These are phyloP conservation scores for Chorisops tibialis DNA, from an alignment of 2,888 invertebrate genomes.

Conservation along the genomic window DNA sequence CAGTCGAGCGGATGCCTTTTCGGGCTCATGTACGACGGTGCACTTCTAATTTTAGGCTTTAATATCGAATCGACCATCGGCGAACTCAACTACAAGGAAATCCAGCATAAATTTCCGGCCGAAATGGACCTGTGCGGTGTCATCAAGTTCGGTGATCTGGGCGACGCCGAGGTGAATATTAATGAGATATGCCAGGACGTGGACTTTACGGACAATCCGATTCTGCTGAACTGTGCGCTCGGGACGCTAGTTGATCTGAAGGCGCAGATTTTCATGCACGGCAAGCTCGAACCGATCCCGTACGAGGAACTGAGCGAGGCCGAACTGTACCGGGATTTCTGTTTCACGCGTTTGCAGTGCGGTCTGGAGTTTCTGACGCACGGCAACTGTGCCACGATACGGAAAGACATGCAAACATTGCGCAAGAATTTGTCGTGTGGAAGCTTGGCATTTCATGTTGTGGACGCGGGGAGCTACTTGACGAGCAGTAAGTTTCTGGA, in stretches of 20 bases:
- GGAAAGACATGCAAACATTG: constrained; percentile 61
- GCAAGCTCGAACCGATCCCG: constrained; percentile 64
- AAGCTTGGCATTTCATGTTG: constrained; percentile 67
- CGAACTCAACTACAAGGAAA: constrained; percentile 53
- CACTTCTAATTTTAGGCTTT: constrained; percentile 65
- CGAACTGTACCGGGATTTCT: constrained; percentile 66
- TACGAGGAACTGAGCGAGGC: constrained; percentile 62
- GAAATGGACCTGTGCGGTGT: constrained; percentile 76
- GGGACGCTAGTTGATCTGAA: constrained; percentile 59
- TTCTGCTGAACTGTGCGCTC: constrained; percentile 60
- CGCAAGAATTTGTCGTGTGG: constrained; percentile 72
- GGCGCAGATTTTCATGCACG: constrained; percentile 68
- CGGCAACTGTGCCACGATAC: constrained; percentile 56
- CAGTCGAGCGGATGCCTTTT: constrained; percentile 68
- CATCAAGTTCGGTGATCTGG: constrained; percentile 62
- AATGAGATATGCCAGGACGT: constrained; percentile 66
- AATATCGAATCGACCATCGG: constrained; percentile 62
- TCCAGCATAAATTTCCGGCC: constrained; percentile 65
- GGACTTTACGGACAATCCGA: constrained; percentile 76
- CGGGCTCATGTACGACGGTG: constrained; percentile 71
- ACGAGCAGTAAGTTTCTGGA: constrained; percentile 52
- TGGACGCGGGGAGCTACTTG: constrained; percentile 63
- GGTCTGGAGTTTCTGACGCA: constrained; percentile 64
- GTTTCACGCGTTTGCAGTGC: constrained; percentile 66
- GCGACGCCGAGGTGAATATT: constrained; percentile 60